Evolutionary conservation across 2,113 vertebrate species (phyloP).

Genomic region (Mustela lutreola): DNA sequence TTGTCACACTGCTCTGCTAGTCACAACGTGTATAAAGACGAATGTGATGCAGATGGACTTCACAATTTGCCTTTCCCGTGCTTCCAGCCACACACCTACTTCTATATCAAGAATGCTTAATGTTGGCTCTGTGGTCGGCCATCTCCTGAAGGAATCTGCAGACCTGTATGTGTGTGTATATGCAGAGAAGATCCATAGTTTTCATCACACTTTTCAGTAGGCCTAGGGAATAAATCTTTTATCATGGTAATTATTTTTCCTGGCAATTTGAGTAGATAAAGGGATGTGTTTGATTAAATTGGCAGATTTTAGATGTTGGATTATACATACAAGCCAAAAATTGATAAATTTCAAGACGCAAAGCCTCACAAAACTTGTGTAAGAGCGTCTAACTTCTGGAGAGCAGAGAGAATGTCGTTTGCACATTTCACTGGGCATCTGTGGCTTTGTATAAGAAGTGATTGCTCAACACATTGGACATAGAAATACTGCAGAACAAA

Average conservation of each 20-base stretch:
- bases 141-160: background rate
- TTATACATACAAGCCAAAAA: background rate
- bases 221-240: background rate
- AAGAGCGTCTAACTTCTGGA: background rate
- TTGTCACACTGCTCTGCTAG: background rate
- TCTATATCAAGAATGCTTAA: background rate
- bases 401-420: conserved; percentile 23
- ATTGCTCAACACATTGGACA: background rate
- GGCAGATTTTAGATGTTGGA: background rate
- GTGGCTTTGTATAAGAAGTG: conserved; percentile 23
- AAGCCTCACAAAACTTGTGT: background rate
- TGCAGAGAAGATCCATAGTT: background rate
- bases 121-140: background rate
- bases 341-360: background rate
- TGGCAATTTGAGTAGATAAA: background rate
- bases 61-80: background rate
- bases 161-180: background rate
- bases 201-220: background rate
- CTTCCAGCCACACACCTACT: background rate
- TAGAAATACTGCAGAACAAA: conserved; percentile 29
- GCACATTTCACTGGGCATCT: background rate
- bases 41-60: background rate
- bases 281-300: conserved; percentile 9
- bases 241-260: conserved; percentile 2
- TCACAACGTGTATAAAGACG: background rate